These are phyloP conservation scores for Philhelius pedissequus DNA, from an alignment of 2,888 invertebrate genomes.

Conservation along the genomic window DNA sequence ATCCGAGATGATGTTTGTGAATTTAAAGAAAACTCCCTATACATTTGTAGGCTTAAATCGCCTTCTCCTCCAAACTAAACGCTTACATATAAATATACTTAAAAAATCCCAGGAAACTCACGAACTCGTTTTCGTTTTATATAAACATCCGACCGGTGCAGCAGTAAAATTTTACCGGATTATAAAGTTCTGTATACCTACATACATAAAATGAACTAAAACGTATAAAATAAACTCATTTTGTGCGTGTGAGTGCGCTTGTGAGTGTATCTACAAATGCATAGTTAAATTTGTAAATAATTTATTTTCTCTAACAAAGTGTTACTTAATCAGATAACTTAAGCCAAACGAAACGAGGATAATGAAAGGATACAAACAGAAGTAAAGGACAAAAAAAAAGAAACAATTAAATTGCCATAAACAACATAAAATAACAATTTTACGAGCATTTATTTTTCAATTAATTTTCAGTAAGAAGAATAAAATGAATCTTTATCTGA, in stretches of 20 bases:
- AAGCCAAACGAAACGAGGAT: conserved; percentile 28
- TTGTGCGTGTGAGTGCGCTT: not conserved
- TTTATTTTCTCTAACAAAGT: conserved; percentile 47
- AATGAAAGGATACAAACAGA: conserved; percentile 4
- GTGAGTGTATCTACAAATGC: not conserved
- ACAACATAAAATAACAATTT: conserved; percentile 64
- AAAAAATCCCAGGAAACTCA: conserved; percentile 3
- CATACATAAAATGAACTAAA: conserved; percentile 2
- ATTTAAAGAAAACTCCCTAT: not conserved
- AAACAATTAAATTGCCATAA: conserved; percentile 65
- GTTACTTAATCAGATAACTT: conserved; percentile 60
- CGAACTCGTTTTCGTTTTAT: conserved; percentile 18
- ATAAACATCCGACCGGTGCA: conserved; percentile 19
- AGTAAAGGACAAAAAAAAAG: not conserved
- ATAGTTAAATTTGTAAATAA: conserved; percentile 36
- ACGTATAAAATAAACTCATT: conserved; percentile 18
- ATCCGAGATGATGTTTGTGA: not conserved
- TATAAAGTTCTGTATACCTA: conserved; percentile 18
- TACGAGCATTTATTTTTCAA: conserved; percentile 66
- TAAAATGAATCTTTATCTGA: not conserved
- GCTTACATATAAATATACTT: conserved; percentile 14
- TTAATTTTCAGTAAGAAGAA: conserved; percentile 36
- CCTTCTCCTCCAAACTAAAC: not conserved
- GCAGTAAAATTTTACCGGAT: conserved; percentile 42
- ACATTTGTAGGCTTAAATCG: too few relatives aligned